phyloP scores from a whole-genome alignment of 1,140 invertebrate species.

The Samia ricini region DNA sequence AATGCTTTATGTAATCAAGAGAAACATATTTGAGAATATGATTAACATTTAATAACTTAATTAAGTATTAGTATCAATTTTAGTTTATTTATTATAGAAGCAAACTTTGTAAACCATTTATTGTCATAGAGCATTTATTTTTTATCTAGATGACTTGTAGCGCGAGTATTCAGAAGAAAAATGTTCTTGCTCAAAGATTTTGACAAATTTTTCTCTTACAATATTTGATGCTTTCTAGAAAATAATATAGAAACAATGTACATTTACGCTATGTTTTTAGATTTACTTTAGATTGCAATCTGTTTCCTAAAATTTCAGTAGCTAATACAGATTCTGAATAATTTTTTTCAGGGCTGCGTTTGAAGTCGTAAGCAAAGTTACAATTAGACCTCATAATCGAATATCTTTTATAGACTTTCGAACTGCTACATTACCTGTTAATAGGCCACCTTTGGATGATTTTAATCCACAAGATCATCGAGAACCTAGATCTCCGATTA shows the following conservation, averaged over 20 bases:
- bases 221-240: no score
- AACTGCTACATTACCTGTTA: slow-evolving; percentile 23
- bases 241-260: background rate
- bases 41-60: no score
- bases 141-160: background rate
- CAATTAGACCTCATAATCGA: slow-evolving; percentile 21
- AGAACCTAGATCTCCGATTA: slow-evolving; percentile 37
- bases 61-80: no score
- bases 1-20: no score
- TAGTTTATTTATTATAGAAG: background rate
- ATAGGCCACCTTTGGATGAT: slow-evolving; percentile 23
- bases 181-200: no score
- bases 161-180: background rate
- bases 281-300: no score
- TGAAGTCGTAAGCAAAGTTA: slow-evolving; percentile 36
- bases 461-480: slow-evolving; percentile 41
- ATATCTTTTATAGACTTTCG: slow-evolving; percentile 34
- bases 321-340: background rate
- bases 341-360: slow-evolving; percentile 40
- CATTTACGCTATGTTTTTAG: no score
- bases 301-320: no score
- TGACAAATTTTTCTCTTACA: no score
- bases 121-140: background rate
- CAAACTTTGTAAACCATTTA: background rate
- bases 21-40: background rate